Base-by-base conservation (phyloP, 1,140 invertebrate genomes). In the Lasioglossum albipes region DNA sequence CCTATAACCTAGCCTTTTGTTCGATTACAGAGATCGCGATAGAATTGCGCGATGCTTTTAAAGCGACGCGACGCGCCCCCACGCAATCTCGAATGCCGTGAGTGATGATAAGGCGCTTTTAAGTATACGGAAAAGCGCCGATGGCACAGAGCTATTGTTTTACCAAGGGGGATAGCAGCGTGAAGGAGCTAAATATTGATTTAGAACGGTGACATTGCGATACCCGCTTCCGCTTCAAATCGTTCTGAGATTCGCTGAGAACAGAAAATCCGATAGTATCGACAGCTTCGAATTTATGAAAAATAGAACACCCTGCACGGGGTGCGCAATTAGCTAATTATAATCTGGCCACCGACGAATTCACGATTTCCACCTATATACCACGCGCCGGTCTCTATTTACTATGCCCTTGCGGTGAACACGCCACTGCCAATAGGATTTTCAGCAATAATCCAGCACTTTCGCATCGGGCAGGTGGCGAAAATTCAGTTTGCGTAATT, bases 401-500 rank as follows among this genome's bases (percentile, higher is more conserved):
- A 64, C 73, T n/a, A n/a, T n/a, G 69, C 54, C 69, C 27, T 66
- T 36, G 20, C 36, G 59, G 57, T 20, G 20, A 52, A 13, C 67
- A 2, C 22, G 52, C 18, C 54, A 20, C 31, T 66, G 59, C 45
- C 70, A 62, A 74, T 67, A 67, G 70, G 54, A 78, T 82, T 82
- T 85, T 59, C 68, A 74, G 57, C 67, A 61, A 84, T 84, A 70
- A 84, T 81, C 52, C 59, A 42, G 73, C 62, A 65, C 59, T 85
- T 85, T 85, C 80, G 74, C 45, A 71, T 75, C 59, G 79, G 20
- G 75, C 79, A 77, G 65, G 74, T 84, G 83, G 73, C 70, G 84
- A 86, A 85, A 86, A 86, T 85, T 86, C 64, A 76, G 75, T 86
- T 86, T 85, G 73, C 71, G 79, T 85, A 86, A 86, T 86, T 86